Conservation (phyloP, 2,113 vertebrate genomes). For the Gallinago jamesoni region DNA sequence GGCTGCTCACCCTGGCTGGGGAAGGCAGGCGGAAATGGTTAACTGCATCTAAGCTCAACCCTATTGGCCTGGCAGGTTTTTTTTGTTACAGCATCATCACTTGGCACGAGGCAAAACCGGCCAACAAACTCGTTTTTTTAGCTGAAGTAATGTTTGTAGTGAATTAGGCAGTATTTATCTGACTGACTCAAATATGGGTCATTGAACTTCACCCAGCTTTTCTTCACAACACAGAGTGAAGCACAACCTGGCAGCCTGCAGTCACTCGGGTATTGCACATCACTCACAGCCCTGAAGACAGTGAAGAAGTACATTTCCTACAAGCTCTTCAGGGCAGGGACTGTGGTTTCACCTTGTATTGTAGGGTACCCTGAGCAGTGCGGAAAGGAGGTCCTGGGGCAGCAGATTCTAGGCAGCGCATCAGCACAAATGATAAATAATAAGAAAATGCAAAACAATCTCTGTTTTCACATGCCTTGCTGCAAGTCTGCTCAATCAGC, state of each 20-base stretch:
- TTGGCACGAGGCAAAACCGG: neutral
- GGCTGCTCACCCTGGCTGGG: neutral
- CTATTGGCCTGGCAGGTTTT: neutral
- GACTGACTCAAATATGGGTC: neutral
- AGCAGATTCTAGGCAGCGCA: neutral
- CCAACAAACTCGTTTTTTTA: neutral
- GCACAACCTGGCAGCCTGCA: neutral
- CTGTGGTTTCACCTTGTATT: accelerated
- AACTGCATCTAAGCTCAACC: neutral
- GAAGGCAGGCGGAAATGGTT: neutral
- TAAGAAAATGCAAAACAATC: neutral
- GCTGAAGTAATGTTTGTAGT: neutral
- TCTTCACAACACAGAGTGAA: neutral
- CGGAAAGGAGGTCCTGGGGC: neutral
- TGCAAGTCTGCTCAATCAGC: neutral
- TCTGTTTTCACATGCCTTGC: neutral
- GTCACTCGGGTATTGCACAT: neutral
- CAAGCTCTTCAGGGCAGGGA: neutral
- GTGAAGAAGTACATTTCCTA: accelerated
- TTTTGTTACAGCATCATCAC: neutral
- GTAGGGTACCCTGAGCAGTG: neutral
- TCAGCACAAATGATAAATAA: neutral
- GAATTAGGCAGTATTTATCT: conserved; percentile 5
- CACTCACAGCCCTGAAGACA: neutral
- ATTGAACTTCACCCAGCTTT: neutral